Base-by-base conservation (phyloP, 2,797 vertebrate species). In the Manis pentadactyla region DNA sequence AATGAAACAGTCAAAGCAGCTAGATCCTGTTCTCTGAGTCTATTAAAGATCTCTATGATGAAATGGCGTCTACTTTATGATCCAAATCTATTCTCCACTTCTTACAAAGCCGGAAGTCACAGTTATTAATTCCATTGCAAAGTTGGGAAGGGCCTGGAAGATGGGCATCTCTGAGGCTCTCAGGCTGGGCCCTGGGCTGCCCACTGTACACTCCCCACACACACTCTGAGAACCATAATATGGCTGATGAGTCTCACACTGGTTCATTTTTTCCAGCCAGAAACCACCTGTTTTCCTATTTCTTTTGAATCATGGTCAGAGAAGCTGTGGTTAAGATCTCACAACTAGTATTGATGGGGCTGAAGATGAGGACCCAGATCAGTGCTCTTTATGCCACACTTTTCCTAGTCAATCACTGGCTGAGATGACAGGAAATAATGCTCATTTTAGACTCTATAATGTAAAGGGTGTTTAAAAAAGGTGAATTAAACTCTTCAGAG, bases 31-130 rank as follows among this genome's bases (percentile, higher is more conserved):
- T 94, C 19, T 93, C 34, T n/a, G 64, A 69, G 63, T 88, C 51
- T 75, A 51, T 21, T 73, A 68, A 94, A 96, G 90, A 64, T 29
- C 37, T 79, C 74, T 89, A 12, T n/a, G 42, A 85, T 37, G 6
- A 78, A 53, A n/a, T 77, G n/a, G 19, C 53, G 90, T 46, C 46
- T 94, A 18, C 77, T 86, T 97, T 85, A 61, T 69, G 27, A 90
- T 68, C 37, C 78, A 61, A 87, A 37, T 59, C 49, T 83, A 46
- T 75, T 75, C 39, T 42, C 71, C 37, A 37, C 37, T 37, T 37
- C 37, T 37, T 37, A 2, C 4, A 83, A 93, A 42, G 14, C 63
- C 25, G 73, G 55, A 89, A 68, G 11, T 37, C 37, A 3, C 37
- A 37, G 37, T 37, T 37, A 37, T 37, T 37, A 37, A 37, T 37